These are phyloP conservation scores for Galbula dea DNA, from an alignment of 2,113 vertebrate species.

Conservation along the genomic window DNA sequence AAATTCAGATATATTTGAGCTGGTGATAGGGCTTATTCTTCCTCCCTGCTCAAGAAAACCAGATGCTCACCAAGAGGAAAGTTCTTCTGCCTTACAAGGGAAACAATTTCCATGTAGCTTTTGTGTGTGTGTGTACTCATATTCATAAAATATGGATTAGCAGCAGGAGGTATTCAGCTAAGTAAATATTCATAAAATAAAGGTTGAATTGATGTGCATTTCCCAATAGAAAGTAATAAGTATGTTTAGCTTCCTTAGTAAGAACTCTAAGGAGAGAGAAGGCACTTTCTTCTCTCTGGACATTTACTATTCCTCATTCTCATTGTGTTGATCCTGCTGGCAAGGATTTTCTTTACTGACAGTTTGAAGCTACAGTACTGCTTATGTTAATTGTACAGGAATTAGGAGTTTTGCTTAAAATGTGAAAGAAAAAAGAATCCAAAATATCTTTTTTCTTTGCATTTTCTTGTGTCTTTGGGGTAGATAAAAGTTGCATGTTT, in stretches of 20 bases:
- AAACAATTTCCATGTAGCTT: constrained; percentile 16
- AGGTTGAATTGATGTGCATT: constrained; percentile 34
- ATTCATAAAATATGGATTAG: constrained; percentile 67
- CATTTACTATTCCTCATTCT: neutral
- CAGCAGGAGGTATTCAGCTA: constrained; percentile 48
- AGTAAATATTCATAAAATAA: constrained; percentile 60
- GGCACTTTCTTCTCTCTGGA: neutral
- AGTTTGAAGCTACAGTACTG: neutral
- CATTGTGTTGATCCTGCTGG: neutral
- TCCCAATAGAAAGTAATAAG: constrained; percentile 27
- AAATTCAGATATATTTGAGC: neutral
- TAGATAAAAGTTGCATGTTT: neutral
- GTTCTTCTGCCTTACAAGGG: constrained; percentile 4
- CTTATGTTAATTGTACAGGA: neutral
- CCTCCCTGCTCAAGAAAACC: neutral
- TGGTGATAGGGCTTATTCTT: neutral
- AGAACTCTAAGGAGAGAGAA: neutral
- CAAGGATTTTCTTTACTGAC: neutral
- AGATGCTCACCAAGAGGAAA: neutral
- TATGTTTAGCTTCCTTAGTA: constrained; percentile 16
- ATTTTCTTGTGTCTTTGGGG: neutral
- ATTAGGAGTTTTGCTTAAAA: neutral
- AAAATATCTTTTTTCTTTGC: neutral
- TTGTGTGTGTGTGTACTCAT: neutral
- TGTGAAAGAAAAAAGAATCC: neutral